Percentiles rank a stretch among this genome's conserved stretches.
phyloP scores from a whole-genome alignment of 1,140 invertebrate species.

The Danaus plexippus region DNA sequence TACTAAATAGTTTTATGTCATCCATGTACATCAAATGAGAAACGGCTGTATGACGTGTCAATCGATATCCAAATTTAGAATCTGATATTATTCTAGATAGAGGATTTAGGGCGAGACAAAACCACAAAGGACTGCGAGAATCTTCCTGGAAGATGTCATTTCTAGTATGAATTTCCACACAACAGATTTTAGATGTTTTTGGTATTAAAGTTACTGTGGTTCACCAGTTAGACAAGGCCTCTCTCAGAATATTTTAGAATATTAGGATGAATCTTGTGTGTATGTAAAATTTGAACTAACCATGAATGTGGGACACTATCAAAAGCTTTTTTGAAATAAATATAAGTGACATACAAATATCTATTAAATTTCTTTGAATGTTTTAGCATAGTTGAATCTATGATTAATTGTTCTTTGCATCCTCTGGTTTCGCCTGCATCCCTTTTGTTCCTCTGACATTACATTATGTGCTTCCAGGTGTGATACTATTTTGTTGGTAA shows the following conservation, averaged over 20 bases:
- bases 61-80: constrained; percentile 7
- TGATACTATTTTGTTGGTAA: too few species aligned
- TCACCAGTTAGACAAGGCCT: too few species aligned
- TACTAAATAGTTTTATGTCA: constrained; percentile 16
- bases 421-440: constrained; percentile 10
- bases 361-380: constrained; percentile 16
- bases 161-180: constrained; percentile 3
- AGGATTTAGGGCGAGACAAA: constrained; percentile 14
- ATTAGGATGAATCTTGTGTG: constrained; percentile 17
- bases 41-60: constrained; percentile 4
- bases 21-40: constrained; percentile 20
- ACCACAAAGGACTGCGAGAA: too few species aligned
- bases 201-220: constrained; percentile 9
- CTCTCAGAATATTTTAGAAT: constrained; percentile 11
- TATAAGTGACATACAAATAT: constrained; percentile 18
- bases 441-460: constrained; percentile 26
- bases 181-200: constrained; percentile 4
- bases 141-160: constrained; percentile 18
- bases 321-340: constrained; percentile 26
- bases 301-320: constrained; percentile 23
- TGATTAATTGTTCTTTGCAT: constrained; percentile 17
- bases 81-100: too few species aligned
- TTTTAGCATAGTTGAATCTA: too few species aligned
- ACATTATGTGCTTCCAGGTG: constrained; percentile 6
- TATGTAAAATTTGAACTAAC: constrained; percentile 16